These are phyloP conservation scores for Eutolmus rufibarbis DNA, from an alignment of 2,888 invertebrate species.

Conservation along the genomic window DNA sequence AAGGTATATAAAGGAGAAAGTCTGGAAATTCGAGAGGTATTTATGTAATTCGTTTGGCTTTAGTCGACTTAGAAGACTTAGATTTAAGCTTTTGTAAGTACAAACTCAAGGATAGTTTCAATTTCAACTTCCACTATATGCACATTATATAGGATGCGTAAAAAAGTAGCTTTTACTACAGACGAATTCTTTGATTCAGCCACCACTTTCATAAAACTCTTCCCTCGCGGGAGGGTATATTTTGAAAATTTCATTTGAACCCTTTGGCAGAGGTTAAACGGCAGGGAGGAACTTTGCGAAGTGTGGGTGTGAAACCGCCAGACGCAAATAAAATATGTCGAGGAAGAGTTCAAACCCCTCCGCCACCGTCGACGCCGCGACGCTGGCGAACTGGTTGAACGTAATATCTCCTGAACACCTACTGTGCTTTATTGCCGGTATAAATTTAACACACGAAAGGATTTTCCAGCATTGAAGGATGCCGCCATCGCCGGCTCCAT, in stretches of 20 bases:
- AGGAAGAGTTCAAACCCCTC: neutral
- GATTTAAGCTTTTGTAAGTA: neutral
- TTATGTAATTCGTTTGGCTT: too few species aligned
- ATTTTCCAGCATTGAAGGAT: conserved; percentile 30
- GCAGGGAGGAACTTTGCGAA: neutral
- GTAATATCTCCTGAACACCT: conserved; percentile 41
- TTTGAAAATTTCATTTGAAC: neutral
- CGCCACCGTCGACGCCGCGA: neutral
- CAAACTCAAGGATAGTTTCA: neutral
- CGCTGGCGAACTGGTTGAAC: neutral
- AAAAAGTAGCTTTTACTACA: neutral
- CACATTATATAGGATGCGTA: neutral
- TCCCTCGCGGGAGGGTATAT: neutral
- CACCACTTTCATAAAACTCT: neutral
- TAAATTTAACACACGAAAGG: conserved; percentile 41
- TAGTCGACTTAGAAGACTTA: neutral
- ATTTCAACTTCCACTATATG: neutral
- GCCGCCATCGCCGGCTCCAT: neutral
- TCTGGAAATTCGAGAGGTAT: too few species aligned
- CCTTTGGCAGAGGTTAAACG: neutral
- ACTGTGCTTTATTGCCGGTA: conserved; percentile 41
- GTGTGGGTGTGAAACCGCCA: neutral
- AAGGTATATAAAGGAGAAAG: too few species aligned
- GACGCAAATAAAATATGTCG: conserved; percentile 26
- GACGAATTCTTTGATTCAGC: neutral